Evolutionary conservation across 37 sponge, comb jelly and placozoan species (phyloP).

Genomic region (Theonella swinhoei): DNA sequence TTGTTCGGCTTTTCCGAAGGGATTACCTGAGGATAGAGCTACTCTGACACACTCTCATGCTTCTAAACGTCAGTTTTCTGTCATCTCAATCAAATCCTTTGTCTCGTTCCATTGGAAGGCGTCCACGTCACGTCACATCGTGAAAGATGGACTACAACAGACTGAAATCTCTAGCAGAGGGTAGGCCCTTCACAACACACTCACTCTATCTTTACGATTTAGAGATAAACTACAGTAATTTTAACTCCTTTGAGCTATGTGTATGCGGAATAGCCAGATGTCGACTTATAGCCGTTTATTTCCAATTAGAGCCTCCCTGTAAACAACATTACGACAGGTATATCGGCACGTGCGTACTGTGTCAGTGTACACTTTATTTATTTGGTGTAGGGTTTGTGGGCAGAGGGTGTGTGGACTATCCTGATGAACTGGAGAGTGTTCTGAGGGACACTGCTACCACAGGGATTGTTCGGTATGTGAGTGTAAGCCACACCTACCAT

Average conservation of each 20-base stretch:
- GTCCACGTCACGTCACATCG: too few relatives aligned
- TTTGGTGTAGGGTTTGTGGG: slow-evolving; percentile 15
- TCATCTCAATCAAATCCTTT: too few relatives aligned
- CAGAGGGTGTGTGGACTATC: slow-evolving; percentile 30
- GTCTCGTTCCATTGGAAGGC: too few relatives aligned
- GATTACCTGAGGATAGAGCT: too few relatives aligned
- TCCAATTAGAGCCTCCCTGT: slow-evolving; percentile 43
- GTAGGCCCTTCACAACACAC: neutral
- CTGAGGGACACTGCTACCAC: slow-evolving; percentile 56
- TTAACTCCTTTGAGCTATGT: neutral
- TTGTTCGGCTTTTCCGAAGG: too few relatives aligned
- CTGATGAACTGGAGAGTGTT: slow-evolving; percentile 33
- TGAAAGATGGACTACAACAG: slow-evolving; percentile 55
- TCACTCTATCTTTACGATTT: neutral
- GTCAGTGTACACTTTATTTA: neutral
- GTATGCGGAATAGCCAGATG: neutral
- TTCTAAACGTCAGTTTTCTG: too few relatives aligned
- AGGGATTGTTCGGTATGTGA: slow-evolving; percentile 58
- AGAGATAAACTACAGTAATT: neutral
- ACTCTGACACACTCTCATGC: too few relatives aligned
- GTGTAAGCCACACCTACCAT: too few relatives aligned
- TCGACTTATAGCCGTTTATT: neutral
- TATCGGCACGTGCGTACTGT: neutral
- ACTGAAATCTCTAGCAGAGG: slow-evolving; percentile 56
- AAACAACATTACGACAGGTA: neutral